Base-by-base conservation (phyloP, 2,888 invertebrate species). In the Baronia brevicornis region DNA sequence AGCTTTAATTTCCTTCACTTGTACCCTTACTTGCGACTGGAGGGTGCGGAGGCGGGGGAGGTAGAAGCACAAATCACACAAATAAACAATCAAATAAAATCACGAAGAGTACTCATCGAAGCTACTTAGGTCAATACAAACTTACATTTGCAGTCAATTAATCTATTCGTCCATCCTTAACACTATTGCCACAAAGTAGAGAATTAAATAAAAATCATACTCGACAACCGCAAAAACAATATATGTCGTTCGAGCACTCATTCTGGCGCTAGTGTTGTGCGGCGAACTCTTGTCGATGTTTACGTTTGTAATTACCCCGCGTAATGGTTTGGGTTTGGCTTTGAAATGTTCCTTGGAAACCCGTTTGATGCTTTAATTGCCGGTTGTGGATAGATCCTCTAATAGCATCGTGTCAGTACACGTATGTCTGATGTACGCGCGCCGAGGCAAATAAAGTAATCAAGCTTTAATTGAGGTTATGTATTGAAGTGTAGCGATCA, bases 41-140 rank as follows among this genome's bases (percentile, higher is more conserved):
- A 4, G 18, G 15, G 18, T 5, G 7, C 6, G 18, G n/a, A 9
- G 3, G 13, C 0, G 23, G 41, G 36, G 46, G 33, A 40, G 41
- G 38, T 34, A 33, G 38, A 41, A 44, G 53, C 51, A 62, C 62
- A 61, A 70, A 70, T 68, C 67, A 66, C 59, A 66, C 67, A 70
- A 68, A 73, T 64, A 74, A 72, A 74, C 72, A 73, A 72, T 72
- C 67, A 68, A 73, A 75, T 71, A 73, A 75, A 75, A 75, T 73
- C 70, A 69, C 61, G 51, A 55, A 56, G 52, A 59, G 51, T 67
- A 67, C 64, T 70, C 72, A 70, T 68, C 69, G 65, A 64, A n/a
- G n/a, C 63, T 70, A 73, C 67, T 69, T 67, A 63, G 34, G 44
- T 48, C 39, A 46, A 37, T 33, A 38, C 48, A 36, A 17, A 20